phyloP scores from a whole-genome alignment of 2,797 vertebrate species.

The Chaetodon trifasciatus region DNA sequence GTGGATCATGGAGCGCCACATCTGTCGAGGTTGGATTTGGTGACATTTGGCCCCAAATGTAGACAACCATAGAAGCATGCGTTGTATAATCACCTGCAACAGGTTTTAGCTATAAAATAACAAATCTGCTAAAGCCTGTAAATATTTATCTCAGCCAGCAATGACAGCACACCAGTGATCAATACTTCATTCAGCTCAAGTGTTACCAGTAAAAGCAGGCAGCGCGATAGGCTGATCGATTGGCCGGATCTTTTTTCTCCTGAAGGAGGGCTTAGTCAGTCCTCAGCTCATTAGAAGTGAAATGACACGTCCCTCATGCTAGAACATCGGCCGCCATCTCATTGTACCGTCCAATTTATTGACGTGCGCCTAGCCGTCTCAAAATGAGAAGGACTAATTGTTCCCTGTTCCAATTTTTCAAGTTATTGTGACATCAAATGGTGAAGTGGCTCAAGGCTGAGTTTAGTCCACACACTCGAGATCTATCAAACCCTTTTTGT shows the following conservation, averaged over 20 bases:
- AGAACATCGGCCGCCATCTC: constrained; percentile 39
- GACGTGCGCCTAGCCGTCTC: constrained; percentile 33
- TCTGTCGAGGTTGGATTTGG: constrained; percentile 17
- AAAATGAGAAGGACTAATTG: constrained; percentile 49
- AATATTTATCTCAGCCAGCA: constrained; percentile 75
- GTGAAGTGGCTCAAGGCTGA: constrained; percentile 47
- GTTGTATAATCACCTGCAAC: constrained; percentile 1
- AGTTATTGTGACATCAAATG: constrained; percentile 39
- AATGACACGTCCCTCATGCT: constrained; percentile 57
- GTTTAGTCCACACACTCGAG: constrained; percentile 6
- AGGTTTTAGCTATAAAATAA: constrained; percentile 46
- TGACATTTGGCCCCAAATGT: constrained; percentile 17
- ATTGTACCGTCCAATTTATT: constrained; percentile 52
- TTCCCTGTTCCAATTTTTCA: constrained; percentile 7
- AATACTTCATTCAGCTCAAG: constrained; percentile 77
- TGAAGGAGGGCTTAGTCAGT: constrained; percentile 45
- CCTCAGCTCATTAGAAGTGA: constrained; percentile 70
- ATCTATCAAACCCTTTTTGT: neutral
- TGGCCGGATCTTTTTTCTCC: constrained; percentile 29
- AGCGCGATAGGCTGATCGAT: constrained; percentile 68
- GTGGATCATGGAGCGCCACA: neutral
- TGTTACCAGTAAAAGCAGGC: constrained; percentile 73
- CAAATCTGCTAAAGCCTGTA: constrained; percentile 62
- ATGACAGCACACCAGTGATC: constrained; percentile 57
- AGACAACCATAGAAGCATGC: neutral